Base-by-base conservation (phyloP, 2,888 invertebrate species). In the Synergus itoensis region DNA sequence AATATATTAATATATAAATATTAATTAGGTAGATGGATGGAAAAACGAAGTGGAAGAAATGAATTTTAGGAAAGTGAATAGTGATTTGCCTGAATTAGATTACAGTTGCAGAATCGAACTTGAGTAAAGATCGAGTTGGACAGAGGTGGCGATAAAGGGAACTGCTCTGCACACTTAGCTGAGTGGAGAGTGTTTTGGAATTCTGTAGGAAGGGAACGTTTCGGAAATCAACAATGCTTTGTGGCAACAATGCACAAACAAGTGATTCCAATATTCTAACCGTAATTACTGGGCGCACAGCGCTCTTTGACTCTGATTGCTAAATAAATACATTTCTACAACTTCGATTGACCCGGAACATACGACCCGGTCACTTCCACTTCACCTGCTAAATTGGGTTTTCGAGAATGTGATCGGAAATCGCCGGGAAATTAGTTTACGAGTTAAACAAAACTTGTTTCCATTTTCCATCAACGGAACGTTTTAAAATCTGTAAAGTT, bases 201-300 rank as follows among this genome's bases (percentile, higher is more conserved):
- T 63, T 73, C 69, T 65, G 75, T 76, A 76, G 79, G 79, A 65
- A 85, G 81, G 75, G 78, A 78, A 75, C 76, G 78, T 79, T 86
- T 84, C 76, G 82, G 77, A 78, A 79, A 80, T 84, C 82, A 88
- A 90, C 89, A 90, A 90, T 89, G 88, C 89, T 88, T 87, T 88
- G 88, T 84, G 87, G 88, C 88, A 89, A 89, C 89, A 90, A 88
- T 88, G 86, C 86, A 85, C 88, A 89, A 90, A 90, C 90, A 90
- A 90, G 90, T 88, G 89, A 89, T 88, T 88, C 88, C 85, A 84
- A 86, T 87, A 88, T 87, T 88, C 85, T 87, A 85, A 86, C 81
- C 87, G 90, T 89, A 89, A 90, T 90, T 89, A 90, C 88, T 84
- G 84, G 82, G 79, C 84, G 84, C 84, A 84, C 82, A 80, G 85